A percentile compares a stretch with the other conserved stretches of the same genome.
These are phyloP conservation scores for Agrilus biguttatus DNA, from an alignment of 2,888 invertebrate species.

Conservation along the genomic window DNA sequence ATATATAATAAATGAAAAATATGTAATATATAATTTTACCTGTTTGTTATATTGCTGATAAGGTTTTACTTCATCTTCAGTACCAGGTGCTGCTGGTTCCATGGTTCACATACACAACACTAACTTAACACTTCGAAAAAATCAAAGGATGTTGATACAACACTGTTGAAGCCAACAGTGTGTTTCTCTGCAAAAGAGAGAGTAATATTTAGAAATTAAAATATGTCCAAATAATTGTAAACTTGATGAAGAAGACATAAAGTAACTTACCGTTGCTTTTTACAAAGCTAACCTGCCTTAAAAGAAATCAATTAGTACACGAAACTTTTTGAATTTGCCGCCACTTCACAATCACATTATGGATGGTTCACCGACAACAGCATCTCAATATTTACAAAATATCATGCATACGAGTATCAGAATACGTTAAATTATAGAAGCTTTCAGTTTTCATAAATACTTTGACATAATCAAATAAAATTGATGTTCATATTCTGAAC, in stretches of 20 bases:
- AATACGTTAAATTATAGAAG: too few species aligned
- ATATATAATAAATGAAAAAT: neutral
- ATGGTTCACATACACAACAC: slow-evolving; percentile 10
- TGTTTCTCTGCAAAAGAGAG: slow-evolving; percentile 6
- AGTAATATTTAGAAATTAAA: slow-evolving; percentile 1
- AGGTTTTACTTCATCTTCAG: slow-evolving; percentile 13
- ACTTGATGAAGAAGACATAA: slow-evolving; percentile 2
- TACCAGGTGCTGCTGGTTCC: slow-evolving; percentile 17
- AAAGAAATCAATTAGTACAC: neutral
- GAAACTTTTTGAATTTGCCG: slow-evolving; percentile 10
- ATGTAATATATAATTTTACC: slow-evolving; percentile 10
- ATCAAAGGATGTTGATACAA: slow-evolving; percentile 2
- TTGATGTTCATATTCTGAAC: too few species aligned
- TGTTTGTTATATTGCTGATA: slow-evolving; percentile 12
- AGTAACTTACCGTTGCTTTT: slow-evolving; percentile 18
- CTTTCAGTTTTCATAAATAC: too few species aligned
- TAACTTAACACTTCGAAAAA: slow-evolving; percentile 5
- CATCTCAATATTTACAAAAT: neutral
- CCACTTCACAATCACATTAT: slow-evolving; percentile 13
- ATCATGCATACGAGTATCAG: too few species aligned
- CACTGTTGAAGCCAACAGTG: slow-evolving; percentile 3
- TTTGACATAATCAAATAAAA: too few species aligned
- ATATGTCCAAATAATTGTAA: slow-evolving; percentile 1
- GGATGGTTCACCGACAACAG: neutral
- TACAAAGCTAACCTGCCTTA: neutral